Base-by-base conservation (phyloP, 30 jellyfish, hydroid and myxozoan species). In the Turritopsis rubra region DNA sequence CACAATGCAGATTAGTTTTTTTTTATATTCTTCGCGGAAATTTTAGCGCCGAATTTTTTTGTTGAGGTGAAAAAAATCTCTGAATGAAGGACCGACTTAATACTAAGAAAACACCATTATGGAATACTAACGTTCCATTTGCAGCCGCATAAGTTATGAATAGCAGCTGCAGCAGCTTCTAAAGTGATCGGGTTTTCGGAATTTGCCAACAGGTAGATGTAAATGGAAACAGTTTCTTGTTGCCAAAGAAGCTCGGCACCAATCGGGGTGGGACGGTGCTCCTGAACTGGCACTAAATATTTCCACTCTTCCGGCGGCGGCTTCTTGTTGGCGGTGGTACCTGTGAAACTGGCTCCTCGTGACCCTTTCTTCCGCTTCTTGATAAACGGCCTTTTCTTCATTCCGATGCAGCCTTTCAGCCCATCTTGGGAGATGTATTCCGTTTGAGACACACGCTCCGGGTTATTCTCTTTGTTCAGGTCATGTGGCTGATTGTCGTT, bases 121-220 rank as follows among this genome's bases (percentile, higher is more conserved):
- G 13, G 60, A 19, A 8, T 21, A 80, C 99, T 82, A 71, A 93
- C 99, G 66, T 93, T 93, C 99, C 99, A 93, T 24, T 83, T 85
- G 73, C 99, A 83, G 20, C 96, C 99, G 65, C 86, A 53, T 68
- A 93, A 73, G 70, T 93, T 93, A 85, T 93, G 99, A 21, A 93
- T 86, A 1, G 95, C 96, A 5, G 97, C 99, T 7, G 96, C 96
- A 18, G 96, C 91, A 30, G 99, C 96, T 72, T 93, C 99, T 72
- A 88, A 70, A 16, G 96, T 88, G 16, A 93, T 84, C 18, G 99
- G 96, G 73, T 88, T 88, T 52, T 16, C 79, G 28, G 96, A 87
- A 29, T 78, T 75, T 80, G 85, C 83, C 83, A 93, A 76, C 0
- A 93, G 53, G 23, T 84, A 84, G 52, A 83, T 82, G 53, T 93